Base-by-base conservation (phyloP, 1,140 invertebrate species). In the Drosophila baimaii region DNA sequence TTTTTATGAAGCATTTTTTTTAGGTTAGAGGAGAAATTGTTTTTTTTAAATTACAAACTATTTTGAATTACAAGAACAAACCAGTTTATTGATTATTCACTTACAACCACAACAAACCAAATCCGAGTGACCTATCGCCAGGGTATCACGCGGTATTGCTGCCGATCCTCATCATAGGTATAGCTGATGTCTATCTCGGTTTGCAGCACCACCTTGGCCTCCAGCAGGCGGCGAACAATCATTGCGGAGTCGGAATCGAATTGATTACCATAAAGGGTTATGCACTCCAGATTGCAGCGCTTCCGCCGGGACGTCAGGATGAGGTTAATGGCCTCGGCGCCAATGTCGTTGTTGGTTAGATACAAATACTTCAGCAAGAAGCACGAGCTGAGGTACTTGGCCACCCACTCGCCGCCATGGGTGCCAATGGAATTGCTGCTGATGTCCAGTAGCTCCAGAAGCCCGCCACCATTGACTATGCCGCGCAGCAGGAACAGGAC, bases 251-350 rank as follows among this genome's bases (percentile, higher is more conserved):
- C 33, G 0, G 35, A 13, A 75, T 91, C 23, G 2, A 78, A 91
- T 0, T 21, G 9, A 37, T 91, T 91, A 3, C 82, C 90, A 44
- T 65, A 80, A 7, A 91, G 31, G 23, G 68, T 44, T 23, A 91
- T 21, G 6, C 54, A 66, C 4, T 52, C 49, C 3, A 91, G 13
- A 35, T 63, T 64, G 27, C 77, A 73, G 0, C 65, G 66, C 27
- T 91, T 91, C 46, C 91, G 91, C 0, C 89, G 37, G 6, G 73
- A 31, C 3, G 78, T 46, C 10, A 91, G 52, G 19, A 91, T 83
- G 0, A 65, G 17, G 27, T 81, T 90, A 4, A 91, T 44, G 12
- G 54, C 65, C 17, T 39, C 31, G 0, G 56, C 33, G 0, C 37
- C 57, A 17, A 91, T 90, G 0, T 76, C 41, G 63, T 91, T 91